Evolutionary conservation across 2,113 vertebrate species (phyloP).

Genomic region (Actinemys pallida): DNA sequence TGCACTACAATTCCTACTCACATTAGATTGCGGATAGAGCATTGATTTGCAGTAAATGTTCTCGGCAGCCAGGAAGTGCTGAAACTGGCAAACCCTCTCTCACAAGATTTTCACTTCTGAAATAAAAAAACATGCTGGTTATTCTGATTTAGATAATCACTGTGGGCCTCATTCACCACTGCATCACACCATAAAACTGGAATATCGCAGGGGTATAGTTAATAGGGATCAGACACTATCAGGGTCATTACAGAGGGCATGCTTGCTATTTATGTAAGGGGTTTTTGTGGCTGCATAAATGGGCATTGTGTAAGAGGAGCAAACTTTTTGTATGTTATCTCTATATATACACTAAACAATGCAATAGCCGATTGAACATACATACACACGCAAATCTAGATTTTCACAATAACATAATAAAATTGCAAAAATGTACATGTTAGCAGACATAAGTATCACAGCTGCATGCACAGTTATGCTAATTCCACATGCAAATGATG

Average conservation of each 20-base stretch:
- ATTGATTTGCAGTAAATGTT: constrained; percentile 75
- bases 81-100: constrained; percentile 68
- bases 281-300: not conserved
- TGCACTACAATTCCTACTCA: constrained; percentile 67
- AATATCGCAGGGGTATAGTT: constrained; percentile 18
- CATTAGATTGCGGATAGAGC: constrained; percentile 73
- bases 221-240: constrained; percentile 36
- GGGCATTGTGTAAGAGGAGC: not conserved
- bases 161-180: constrained; percentile 52
- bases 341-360: not conserved
- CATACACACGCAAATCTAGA: not conserved
- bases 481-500: not conserved
- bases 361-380: accelerated
- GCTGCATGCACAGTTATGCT: not conserved
- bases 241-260: not conserved
- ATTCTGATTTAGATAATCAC: constrained; percentile 64
- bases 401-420: not conserved
- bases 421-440: not conserved
- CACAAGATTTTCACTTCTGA: constrained; percentile 13
- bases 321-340: not conserved
- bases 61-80: constrained; percentile 67
- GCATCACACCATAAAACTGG: constrained; percentile 57
- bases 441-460: not conserved
- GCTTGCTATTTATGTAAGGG: not conserved
- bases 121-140: constrained; percentile 49